Percentiles rank a stretch among this genome's conserved stretches.
These are phyloP conservation scores for Dunckerocampus dactyliophorus DNA, from an alignment of 2,113 vertebrate species.

Conservation along the genomic window DNA sequence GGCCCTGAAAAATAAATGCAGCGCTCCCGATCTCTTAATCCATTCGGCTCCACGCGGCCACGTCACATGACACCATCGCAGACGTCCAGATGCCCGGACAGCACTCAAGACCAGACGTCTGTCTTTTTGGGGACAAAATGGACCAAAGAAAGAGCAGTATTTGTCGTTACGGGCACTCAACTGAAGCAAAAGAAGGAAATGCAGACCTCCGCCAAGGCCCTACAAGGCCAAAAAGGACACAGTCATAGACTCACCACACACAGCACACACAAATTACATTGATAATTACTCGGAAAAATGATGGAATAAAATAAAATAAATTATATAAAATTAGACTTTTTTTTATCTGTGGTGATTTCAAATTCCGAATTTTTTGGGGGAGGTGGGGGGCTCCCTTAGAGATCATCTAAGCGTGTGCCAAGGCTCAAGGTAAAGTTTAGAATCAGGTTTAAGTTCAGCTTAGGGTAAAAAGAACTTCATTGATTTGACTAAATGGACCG, in stretches of 20 bases:
- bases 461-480: constrained; percentile 2
- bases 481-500: constrained; percentile 7
- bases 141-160: background rate
- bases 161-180: too few species aligned
- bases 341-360: too few species aligned
- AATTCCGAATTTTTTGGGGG: too few species aligned
- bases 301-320: too few species aligned
- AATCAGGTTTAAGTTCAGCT: constrained; percentile 4
- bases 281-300: too few species aligned
- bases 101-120: constrained; percentile 29
- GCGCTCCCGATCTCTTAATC: constrained; percentile 98
- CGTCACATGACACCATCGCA: constrained; percentile 91
- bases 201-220: too few species aligned
- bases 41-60: constrained; percentile 94
- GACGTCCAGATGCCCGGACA: constrained; percentile 86
- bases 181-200: too few species aligned
- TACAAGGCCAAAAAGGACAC: too few species aligned
- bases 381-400: too few species aligned
- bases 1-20: constrained; percentile 97
- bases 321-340: too few species aligned
- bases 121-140: background rate
- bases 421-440: background rate
- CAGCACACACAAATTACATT: too few species aligned
- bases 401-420: background rate
- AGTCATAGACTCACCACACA: too few species aligned